Conservation (phyloP, 2,113 vertebrate genomes). For the Sander lucioperca region DNA sequence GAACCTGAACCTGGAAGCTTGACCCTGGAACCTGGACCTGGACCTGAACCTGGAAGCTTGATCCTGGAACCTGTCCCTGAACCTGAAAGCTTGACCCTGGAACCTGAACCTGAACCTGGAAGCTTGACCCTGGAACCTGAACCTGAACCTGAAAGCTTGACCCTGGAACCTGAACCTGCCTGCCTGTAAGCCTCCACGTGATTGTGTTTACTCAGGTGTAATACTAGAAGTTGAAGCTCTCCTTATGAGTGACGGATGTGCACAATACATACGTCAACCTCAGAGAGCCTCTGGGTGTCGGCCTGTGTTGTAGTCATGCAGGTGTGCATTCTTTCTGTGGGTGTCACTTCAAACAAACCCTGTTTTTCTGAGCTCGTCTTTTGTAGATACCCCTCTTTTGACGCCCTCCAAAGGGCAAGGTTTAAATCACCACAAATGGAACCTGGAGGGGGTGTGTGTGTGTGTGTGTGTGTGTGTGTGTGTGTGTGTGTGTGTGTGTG, state of each 20-base stretch:
- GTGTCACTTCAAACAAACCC: constrained; percentile 66
- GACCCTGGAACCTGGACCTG: not conserved
- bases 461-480: constrained; percentile 34
- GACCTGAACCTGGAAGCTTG: no score
- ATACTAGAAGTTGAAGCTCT: not conserved
- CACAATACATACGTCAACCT: constrained; percentile 1
- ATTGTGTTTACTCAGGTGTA: not conserved
- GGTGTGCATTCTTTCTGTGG: constrained; percentile 71
- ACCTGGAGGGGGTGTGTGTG: constrained; percentile 34
- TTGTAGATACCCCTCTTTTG: constrained; percentile 21
- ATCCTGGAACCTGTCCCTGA: no score
- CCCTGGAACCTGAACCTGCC: not conserved
- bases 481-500: constrained; percentile 47
- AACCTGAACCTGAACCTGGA: not conserved
- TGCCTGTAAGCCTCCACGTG: not conserved
- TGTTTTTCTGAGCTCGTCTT: constrained; percentile 66
- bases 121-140: not conserved
- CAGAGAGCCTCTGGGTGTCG: constrained; percentile 21
- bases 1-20: no score
- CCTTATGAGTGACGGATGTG: not conserved
- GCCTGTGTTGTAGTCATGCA: constrained; percentile 39
- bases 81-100: not conserved
- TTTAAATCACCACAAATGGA: constrained; percentile 55
- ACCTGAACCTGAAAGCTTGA: no score
- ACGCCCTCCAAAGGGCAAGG: constrained; percentile 47